Percentiles rank a stretch among this genome's conserved stretches.
Evolutionary conservation across 2,113 vertebrate species (phyloP).

Genomic region (Gallinago undulata): DNA sequence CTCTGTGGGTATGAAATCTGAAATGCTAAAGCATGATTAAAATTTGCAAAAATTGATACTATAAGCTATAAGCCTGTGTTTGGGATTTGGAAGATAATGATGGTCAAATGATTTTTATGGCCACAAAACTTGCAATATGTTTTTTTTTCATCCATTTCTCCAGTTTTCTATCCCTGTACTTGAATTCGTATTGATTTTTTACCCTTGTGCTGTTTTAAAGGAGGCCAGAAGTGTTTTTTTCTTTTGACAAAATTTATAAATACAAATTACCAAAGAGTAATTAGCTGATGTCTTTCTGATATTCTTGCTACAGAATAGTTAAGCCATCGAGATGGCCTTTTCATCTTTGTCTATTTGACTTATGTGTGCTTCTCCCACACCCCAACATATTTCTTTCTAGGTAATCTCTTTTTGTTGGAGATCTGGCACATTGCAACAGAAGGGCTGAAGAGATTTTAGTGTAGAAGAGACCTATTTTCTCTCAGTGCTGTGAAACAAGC

Average conservation of each 20-base stretch:
- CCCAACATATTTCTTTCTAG: background rate
- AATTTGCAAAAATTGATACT: background rate
- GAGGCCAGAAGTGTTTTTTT: background rate
- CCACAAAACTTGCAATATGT: background rate
- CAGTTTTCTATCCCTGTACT: background rate
- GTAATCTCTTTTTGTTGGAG: background rate
- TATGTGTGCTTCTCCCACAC: background rate
- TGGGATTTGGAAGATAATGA: background rate
- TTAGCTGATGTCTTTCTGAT: background rate
- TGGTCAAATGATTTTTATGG: background rate
- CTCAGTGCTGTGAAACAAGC: background rate
- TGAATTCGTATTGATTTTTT: background rate
- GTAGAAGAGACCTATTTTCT: background rate
- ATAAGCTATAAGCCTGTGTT: rapidly evolving
- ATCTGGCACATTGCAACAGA: background rate
- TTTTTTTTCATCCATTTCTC: background rate
- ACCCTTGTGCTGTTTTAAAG: background rate
- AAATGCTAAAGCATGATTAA: background rate
- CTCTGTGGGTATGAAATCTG: background rate
- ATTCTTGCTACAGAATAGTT: background rate
- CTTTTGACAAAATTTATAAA: background rate
- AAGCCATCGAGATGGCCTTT: background rate
- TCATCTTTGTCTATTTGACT: background rate
- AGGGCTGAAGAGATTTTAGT: background rate
- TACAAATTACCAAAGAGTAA: background rate